These are phyloP conservation scores for Nibea albiflora DNA, from an alignment of 2,113 vertebrate species.

Conservation along the genomic window DNA sequence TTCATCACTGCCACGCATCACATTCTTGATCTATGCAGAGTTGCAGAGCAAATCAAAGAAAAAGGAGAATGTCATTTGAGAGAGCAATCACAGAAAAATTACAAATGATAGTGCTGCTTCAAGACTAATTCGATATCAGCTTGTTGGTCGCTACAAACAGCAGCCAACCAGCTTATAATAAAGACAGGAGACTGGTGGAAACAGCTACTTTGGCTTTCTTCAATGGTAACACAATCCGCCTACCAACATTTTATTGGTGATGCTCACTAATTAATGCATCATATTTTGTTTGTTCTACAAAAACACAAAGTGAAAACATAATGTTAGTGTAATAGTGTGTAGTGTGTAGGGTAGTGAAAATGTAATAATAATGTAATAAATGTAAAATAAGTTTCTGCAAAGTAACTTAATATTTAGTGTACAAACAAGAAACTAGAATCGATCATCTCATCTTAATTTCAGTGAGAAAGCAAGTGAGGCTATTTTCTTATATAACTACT, in stretches of 20 bases:
- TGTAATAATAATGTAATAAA: too few species aligned
- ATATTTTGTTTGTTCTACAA: background rate
- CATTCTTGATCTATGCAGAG: constrained; percentile 85
- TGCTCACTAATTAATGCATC: background rate
- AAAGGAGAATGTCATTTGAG: background rate
- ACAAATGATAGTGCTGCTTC: background rate
- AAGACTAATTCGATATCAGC: background rate
- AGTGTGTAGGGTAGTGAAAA: too few species aligned
- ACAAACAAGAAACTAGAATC: background rate
- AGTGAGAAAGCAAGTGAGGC: too few species aligned
- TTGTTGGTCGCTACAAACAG: background rate
- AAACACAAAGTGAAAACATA: background rate
- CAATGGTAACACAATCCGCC: too few species aligned
- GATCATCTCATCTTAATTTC: background rate
- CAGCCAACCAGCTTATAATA: background rate
- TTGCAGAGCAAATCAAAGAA: constrained; percentile 15
- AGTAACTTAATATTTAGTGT: background rate
- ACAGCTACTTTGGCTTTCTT: background rate
- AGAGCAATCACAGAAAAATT: background rate
- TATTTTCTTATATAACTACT: too few species aligned
- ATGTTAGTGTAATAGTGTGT: too few species aligned
- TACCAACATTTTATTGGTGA: background rate
- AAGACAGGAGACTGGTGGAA: background rate
- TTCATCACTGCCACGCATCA: constrained; percentile 85
- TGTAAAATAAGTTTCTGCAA: too few species aligned